Base-by-base conservation (phyloP, 2,888 invertebrate genomes). In the Ariolimax columbianus region DNA sequence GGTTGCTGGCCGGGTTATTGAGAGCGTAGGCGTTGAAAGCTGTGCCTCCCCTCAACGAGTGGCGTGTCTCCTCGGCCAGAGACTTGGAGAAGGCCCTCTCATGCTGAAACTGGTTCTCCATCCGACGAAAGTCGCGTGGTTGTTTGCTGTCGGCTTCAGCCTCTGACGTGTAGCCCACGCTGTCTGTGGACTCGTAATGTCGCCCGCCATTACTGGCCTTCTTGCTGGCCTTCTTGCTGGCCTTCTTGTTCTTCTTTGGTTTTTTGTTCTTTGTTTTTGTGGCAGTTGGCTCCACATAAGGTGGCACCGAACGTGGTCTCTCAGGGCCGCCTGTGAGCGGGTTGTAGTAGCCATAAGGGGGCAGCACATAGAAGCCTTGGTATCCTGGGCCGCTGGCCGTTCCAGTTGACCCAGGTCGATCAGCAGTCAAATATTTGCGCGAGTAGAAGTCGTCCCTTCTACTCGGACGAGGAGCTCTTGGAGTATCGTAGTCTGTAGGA, bases 61-160 rank as follows among this genome's bases (percentile, higher is more conserved):
- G 86, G 43, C 91, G 82, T 7, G 83, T 87, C 77, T 91, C 90
- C 82, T 89, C 91, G 11, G 88, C 87, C 79, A 92, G 89, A 63
- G 90, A 90, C 80, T 89, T 88, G 36, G 87, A 87, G 73, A 87
- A 87, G 14, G 87, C 87, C 19, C 88, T 63, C 87, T 92, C 92
- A 83, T 92, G 91, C 87, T 90, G 88, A 81, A 91, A 90, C 84
- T 92, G 91, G 72, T 91, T 91, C 86, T 91, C 90, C 72, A 88
- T 82, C 19, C 89, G 86, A 75, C 91, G 88, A 84, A 91, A 92
- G 88, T 92, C 91, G 47, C 91, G 36, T 90, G 91, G 59, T 77
- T 68, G 26, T 77, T 51, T 26, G 43, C 33, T 72, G 9, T 83
- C 78, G 7, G 63, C 36, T 2, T 17, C 19, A 3, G 23, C 17